Evolutionary conservation across 1,140 invertebrate species (phyloP), one percentile per base, ranked within the genome.

Genomic region (Drosophila serrata): DNA sequence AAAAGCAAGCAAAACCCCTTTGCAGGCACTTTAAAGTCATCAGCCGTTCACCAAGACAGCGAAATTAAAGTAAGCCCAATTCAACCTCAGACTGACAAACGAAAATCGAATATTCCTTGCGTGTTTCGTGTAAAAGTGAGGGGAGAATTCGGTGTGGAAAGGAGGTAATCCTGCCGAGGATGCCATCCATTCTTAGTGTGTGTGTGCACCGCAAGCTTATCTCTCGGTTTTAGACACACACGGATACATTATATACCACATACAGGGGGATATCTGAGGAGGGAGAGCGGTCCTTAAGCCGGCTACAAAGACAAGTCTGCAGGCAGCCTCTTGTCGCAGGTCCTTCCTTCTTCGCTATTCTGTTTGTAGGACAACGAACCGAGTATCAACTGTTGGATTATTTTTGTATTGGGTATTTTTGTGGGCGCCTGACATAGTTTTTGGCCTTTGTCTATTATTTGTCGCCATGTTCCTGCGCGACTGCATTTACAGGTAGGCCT

Each of bases 41-140:
- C 40, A 53, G 49, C 40, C 43, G 70, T 57, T 53, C 60, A 37
- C 48, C 46, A 62, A 46, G 55, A 46, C 58, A 72, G 39, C 33
- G 42, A 79, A 77, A 49, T 87, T 82, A 86, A 87, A 79, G 84
- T 88, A 88, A 87, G 82, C 85, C 24, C 55, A 61, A 77, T 37
- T 29, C 9, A 15, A 53, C 49, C 31, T 43, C 56, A 48, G 51
- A 48, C 68, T 46, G 33, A 40, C 24, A 11, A 29, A 55, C 51
- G 51, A 77, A 59, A 51, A 53, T 69, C 49, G 58, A 68, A 85
- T 73, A 69, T 49, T 49, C 51, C 46, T 60, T 64, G 57, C 59
- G 62, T 57, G 53, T 48, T 60, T 40, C 35, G 43, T 22, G 46
- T 24, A 48, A 51, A 42, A 49, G 39, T 55, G 27, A 17, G 49